Conservation (phyloP, 2,888 invertebrate species). For the Dugesia japonica region DNA sequence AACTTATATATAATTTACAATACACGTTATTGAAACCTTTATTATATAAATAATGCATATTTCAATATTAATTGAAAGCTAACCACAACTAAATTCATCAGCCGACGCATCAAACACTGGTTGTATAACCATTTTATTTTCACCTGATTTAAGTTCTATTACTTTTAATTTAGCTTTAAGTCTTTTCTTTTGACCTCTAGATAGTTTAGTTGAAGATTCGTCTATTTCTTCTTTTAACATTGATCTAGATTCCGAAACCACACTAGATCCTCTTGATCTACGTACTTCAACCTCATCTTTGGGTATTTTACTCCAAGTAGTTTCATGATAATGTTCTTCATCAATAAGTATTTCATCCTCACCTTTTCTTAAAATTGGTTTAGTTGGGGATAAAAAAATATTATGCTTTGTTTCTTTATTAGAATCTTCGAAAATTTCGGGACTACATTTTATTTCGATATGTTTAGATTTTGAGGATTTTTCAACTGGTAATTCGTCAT, state of each 20-base stretch:
- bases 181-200: slow-evolving; percentile 15
- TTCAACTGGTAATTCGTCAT: background rate
- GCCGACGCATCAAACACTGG: background rate
- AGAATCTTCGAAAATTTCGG: background rate
- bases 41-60: too few species aligned
- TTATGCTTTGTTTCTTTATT: background rate
- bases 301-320: background rate
- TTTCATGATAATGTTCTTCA: background rate
- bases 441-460: background rate
- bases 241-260: background rate
- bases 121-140: background rate
- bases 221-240: background rate
- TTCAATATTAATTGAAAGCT: background rate
- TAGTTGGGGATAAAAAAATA: background rate
- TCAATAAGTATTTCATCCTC: background rate
- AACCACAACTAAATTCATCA: background rate
- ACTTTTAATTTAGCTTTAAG: background rate
- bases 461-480: background rate
- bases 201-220: background rate
- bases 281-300: slow-evolving; percentile 7
- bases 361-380: background rate
- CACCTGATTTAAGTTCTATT: background rate
- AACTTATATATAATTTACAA: too few species aligned
- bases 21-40: too few species aligned
- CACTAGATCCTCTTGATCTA: background rate